Evolutionary conservation across 1,140 invertebrate species (phyloP).

Genomic region (Scylla paramamosain): DNA sequence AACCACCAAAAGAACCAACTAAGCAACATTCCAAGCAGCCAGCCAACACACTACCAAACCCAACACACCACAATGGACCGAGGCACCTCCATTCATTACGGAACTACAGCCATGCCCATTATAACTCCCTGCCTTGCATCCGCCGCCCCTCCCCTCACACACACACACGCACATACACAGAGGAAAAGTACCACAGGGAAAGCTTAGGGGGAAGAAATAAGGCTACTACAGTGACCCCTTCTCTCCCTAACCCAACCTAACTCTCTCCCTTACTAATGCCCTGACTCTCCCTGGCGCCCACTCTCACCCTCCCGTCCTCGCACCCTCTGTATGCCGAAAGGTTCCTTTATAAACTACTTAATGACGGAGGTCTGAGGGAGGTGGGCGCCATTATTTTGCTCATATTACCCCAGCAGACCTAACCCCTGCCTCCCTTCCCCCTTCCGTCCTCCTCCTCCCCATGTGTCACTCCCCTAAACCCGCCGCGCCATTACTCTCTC

Average conservation of each 20-base stretch:
- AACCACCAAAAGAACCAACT: too few species aligned
- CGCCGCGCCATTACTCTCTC: background rate
- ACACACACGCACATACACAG: slow-evolving; percentile 48
- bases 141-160: background rate
- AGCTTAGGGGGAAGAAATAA: too few species aligned
- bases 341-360: slow-evolving; percentile 51
- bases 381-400: slow-evolving; percentile 45
- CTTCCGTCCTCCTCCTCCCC: background rate
- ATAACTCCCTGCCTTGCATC: background rate
- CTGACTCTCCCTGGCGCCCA: background rate
- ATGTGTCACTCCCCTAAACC: background rate
- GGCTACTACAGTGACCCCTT: background rate
- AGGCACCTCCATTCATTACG: too few species aligned
- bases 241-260: background rate
- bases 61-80: background rate
- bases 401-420: slow-evolving; percentile 31
- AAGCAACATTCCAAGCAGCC: background rate
- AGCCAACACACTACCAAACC: background rate
- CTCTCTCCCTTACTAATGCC: background rate
- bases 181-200: background rate
- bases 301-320: background rate
- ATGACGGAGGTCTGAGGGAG: slow-evolving; percentile 30
- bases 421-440: background rate
- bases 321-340: slow-evolving; percentile 31
- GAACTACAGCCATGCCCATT: background rate